Evolutionary conservation across 2,797 vertebrate genomes (phyloP).

Genomic region (Loris lydekkerianus): DNA sequence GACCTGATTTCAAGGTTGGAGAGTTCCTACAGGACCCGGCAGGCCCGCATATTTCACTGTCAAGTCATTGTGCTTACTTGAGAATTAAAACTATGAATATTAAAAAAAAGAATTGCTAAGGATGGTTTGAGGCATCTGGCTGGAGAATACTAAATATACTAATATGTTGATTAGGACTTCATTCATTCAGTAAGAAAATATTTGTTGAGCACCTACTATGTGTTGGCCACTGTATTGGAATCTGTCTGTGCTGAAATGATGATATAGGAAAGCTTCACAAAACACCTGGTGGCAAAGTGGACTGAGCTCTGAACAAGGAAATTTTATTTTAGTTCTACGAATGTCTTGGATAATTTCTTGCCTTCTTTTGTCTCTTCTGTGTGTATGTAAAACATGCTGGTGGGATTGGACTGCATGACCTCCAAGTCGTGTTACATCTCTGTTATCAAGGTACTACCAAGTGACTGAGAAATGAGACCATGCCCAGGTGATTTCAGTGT

Average conservation of each 20-base stretch:
- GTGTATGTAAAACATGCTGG: not conserved
- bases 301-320: not conserved
- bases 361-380: not conserved
- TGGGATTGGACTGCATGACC: not conserved
- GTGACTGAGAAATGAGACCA: not conserved
- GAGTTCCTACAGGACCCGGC: not conserved
- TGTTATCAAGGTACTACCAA: not conserved
- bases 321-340: not conserved
- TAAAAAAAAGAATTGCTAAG: not conserved
- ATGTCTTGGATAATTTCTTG: not conserved
- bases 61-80: not conserved
- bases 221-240: not conserved
- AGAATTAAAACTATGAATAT: not conserved
- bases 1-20: not conserved
- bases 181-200: slow-evolving; percentile 31
- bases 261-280: not conserved
- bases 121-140: no score
- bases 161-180: not conserved
- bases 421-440: not conserved
- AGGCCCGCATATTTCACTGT: not conserved
- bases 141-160: not conserved
- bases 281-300: not conserved
- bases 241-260: not conserved
- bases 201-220: not conserved
- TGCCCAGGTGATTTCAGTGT: not conserved